Conservation (phyloP, 2,113 vertebrate genomes). For the Ginglymostoma cirratum region DNA sequence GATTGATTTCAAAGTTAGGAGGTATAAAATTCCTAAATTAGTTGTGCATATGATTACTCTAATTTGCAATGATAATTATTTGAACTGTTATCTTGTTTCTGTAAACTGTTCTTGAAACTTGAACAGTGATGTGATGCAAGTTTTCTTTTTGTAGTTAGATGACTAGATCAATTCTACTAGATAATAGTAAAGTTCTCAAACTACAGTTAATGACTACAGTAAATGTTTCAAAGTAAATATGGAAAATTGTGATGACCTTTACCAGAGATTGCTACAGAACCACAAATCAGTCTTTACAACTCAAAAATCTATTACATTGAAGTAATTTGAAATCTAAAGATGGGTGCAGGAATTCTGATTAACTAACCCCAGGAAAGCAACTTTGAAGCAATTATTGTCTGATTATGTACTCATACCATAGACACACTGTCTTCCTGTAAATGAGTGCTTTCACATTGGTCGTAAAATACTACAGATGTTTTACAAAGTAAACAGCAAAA, state of each 20-base stretch:
- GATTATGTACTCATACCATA: slow-evolving; percentile 5
- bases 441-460: background rate
- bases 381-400: slow-evolving; percentile 28
- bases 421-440: slow-evolving; percentile 3
- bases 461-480: slow-evolving; percentile 27
- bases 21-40: background rate
- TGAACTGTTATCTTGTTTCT: background rate
- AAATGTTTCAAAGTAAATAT: slow-evolving; percentile 19
- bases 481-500: slow-evolving; percentile 4
- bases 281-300: slow-evolving; percentile 28
- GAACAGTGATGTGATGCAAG: background rate
- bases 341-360: slow-evolving; percentile 19
- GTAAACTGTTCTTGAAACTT: background rate
- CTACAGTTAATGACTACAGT: background rate
- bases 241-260: slow-evolving; percentile 12
- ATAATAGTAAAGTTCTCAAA: slow-evolving; percentile 17
- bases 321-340: slow-evolving; percentile 6
- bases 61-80: background rate
- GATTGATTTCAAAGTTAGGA: background rate
- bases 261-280: background rate
- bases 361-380: background rate
- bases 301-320: background rate
- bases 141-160: slow-evolving; percentile 1
- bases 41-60: background rate
- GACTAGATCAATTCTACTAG: background rate